Base-by-base conservation (phyloP, 2,797 vertebrate genomes). In the Intellagama lesueurii region DNA sequence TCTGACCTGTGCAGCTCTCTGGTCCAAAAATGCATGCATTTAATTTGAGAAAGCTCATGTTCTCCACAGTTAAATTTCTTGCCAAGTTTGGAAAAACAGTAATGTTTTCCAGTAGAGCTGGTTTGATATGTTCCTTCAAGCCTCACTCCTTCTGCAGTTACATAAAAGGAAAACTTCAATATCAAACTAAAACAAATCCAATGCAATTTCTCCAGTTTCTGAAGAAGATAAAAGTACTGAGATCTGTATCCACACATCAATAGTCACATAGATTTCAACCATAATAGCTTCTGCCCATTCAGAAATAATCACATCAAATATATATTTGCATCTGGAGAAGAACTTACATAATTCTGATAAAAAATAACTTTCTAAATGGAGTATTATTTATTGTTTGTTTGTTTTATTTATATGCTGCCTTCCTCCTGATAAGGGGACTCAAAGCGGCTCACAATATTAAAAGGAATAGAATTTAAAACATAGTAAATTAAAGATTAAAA, bases 11-110 rank as follows among this genome's bases (percentile, higher is more conserved):
- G 90, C 12, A 89, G 60, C 0, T 0, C 87, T 89, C 80, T 86
- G 35, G 56, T 87, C 56, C 85, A 90, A 89, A 19, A 30, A 49
- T 47, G 2, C 79, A 28, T 2, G 24, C 35, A 47, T 68, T 89
- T 89, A 77, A 73, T 87, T 87, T 68, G 80, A 87, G 44, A n/a
- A 80, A 89, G 73, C 44, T 30, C 66, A 56, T 83, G 44, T 72
- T 79, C 72, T 73, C 68, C 76, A 68, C 68, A 14, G n/a, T 80
- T 87, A 78, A 80, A 75, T 85, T 85, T 88, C 88, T 81, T 76
- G 90, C 83, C 90, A 91, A 88, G 83, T 83, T 89, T 78, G 68
- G 66, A 78, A 88, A 49, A 83, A 40, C 40, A 91, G 56, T 66
- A 66, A 44, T 86, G 32, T 83, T 49, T 88, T 91, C 78, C 87